Evolutionary conservation across 2,797 vertebrate genomes (phyloP), one percentile per base, ranked within the genome.

Genomic region (Denticeps clupeoides): DNA sequence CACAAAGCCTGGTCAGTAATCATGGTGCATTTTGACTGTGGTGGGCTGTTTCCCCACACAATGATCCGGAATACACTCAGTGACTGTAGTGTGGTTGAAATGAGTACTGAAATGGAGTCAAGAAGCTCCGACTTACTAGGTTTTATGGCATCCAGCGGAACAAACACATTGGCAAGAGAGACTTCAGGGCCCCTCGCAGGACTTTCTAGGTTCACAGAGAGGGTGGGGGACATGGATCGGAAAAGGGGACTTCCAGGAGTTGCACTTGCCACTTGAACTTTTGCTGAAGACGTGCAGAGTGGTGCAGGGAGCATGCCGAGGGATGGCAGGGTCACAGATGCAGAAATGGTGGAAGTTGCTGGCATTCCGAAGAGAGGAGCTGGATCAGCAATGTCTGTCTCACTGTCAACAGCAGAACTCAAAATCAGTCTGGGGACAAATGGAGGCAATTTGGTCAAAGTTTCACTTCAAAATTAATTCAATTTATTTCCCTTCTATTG

Each of bases 121-220:
- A n/a, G n/a, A n/a, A n/a, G 21, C 8, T 26, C 45, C 29, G 56
- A 86, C 93, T 85, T 77, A 97, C 93, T 97, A 58, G 91, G 90
- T 58, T 84, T 91, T 67, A 97, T 89, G 19, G 83, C 75, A 35
- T 95, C 89, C 79, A 97, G 64, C 12, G 90, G 86, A 19, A 97
- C 87, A 0, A 87, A 84, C 52, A 97, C 80, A 32, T 79, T 86
- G 63, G 82, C 69, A 64, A 97, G 72, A 33, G 89, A 92, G 48
- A 80, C 72, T 16, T 87, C 89, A 1, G 80, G 66, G 45, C 55
- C 74, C 57, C 60, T 81, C 54, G 61, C n/a, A 11, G 87, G 84
- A 62, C 85, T 87, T 60, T 81, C 67, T 51, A 82, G 84, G 47
- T 35, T 64, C 51, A 62, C 35, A 15, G 59, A 59, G 50, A 79